Conservation (phyloP, 2,113 vertebrate genomes). For the Herpetotheres cachinnans region DNA sequence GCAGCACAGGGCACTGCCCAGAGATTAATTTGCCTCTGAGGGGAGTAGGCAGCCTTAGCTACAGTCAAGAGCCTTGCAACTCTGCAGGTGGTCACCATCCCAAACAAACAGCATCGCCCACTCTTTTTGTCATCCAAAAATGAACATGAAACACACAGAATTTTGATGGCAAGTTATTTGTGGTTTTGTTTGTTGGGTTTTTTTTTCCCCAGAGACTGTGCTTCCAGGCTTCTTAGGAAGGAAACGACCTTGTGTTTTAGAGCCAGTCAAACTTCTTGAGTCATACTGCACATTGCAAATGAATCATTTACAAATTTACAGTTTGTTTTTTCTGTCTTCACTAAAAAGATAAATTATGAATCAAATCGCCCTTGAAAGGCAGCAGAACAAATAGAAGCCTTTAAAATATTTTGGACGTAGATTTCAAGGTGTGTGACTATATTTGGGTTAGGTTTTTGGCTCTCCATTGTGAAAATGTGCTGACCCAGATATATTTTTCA, state of each 20-base stretch:
- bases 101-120: background rate
- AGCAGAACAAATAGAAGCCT: background rate
- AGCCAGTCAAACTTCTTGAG: background rate
- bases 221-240: background rate
- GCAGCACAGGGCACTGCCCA: background rate
- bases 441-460: background rate
- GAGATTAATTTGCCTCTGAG: background rate
- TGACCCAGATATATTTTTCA: background rate
- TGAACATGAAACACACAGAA: background rate
- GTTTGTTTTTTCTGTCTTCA: background rate
- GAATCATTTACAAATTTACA: background rate
- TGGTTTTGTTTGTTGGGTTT: too few species aligned
- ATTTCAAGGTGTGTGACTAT: background rate
- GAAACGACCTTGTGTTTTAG: background rate
- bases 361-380: background rate
- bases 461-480: background rate
- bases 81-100: background rate
- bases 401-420: background rate
- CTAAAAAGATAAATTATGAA: background rate
- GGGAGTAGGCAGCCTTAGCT: background rate
- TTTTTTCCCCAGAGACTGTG: background rate
- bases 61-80: background rate
- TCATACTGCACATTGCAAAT: background rate
- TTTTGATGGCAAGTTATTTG: background rate
- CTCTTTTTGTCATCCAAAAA: background rate